Evolutionary conservation across 2,797 vertebrate genomes (phyloP), one percentile per base, ranked within the genome.

Genomic region (Gymnocypris eckloni): DNA sequence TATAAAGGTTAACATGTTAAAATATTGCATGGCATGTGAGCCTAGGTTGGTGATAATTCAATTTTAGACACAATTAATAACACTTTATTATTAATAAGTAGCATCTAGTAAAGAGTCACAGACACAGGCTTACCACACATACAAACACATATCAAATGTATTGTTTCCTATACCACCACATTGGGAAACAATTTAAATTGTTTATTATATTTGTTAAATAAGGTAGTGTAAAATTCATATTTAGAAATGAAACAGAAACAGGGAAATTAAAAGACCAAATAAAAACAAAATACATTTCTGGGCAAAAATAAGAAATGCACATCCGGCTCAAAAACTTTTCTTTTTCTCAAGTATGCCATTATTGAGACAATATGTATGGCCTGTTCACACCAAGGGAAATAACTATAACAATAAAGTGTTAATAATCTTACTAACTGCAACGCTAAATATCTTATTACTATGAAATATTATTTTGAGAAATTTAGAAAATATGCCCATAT

Each of bases 201-300:
- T 83, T 80, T 64, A 22, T 66, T 8, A 83, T 37, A 64, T 52
- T 41, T 64, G 71, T 76, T 76, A 76, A 83, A 73, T 73, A 33
- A 37, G 54, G 33, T 82, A 1, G 43, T 64, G 70, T 48, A n/a
- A 64, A 83, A 56, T 70, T 16, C 22, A 52, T 39, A n/a, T 39
- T 70, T 13, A 22, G 43, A 71, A 72, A 59, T 56, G 9, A 45
- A 67, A 82, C 39, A 75, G 6, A 70, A 33, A 73, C 52, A 61
- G n/a, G 56, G 11, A 12, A 75, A 64, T 50, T 33, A 6, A n/a
- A 6, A n/a, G 9, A 22, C 12, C 37, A 52, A 81, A 64, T n/a
- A 6, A 64, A 82, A 73, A 43, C 6, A 25, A 43, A 56, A 56
- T 1, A 82, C 18, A 10, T 39, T 59, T 45, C 52, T 28, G 15